Evolutionary conservation across 2,797 vertebrate genomes (phyloP), one percentile per base, ranked within the genome.

Genomic region (Molothrus ater): DNA sequence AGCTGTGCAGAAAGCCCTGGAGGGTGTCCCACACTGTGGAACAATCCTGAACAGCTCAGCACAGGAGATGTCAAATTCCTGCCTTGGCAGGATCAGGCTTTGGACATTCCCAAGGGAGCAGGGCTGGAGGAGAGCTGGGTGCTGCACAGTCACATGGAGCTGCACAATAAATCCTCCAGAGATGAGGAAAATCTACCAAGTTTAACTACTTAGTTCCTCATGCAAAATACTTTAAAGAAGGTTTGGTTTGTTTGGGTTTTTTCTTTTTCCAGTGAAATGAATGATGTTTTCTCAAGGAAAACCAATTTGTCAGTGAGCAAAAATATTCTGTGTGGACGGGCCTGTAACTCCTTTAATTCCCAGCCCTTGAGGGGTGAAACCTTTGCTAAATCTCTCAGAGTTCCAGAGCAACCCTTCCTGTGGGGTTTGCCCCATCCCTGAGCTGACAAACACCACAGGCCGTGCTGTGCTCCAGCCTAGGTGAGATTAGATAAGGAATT

Each of bases 401-500:
- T 81, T 96, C 93, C 92, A 95, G 70, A 80, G 91, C 92, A 96
- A 90, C 66, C 92, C 72, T 36, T 89, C 65, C 93, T 22, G 17
- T 59, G 95, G 75, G n/a, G 85, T 95, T 94, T 91, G 97, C 85
- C 97, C 97, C 94, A 94, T 95, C 85, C 87, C 54, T 14, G 90
- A 54, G 94, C 97, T 96, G 97, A 95, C 97, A 97, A 97, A 97
- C 96, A 89, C 34, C 53, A 53, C 54, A 43, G 86, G 81, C 94
- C 74, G 51, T 86, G 96, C 92, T 76, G 93, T 92, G 89, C 96
- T 95, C 96, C 75, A 91, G 97, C 95, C 95, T 76, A 97, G 97
- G 98, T 97, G 98, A 96, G 90, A 96, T 95, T 86, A 96, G 97
- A 95, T 96, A 94, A 98, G 92, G 80, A 94, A 86, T 96, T 96